Evolutionary conservation across 2,888 invertebrate species (phyloP), one percentile per base, ranked within the genome.

Genomic region (Nomada ruficornis): DNA sequence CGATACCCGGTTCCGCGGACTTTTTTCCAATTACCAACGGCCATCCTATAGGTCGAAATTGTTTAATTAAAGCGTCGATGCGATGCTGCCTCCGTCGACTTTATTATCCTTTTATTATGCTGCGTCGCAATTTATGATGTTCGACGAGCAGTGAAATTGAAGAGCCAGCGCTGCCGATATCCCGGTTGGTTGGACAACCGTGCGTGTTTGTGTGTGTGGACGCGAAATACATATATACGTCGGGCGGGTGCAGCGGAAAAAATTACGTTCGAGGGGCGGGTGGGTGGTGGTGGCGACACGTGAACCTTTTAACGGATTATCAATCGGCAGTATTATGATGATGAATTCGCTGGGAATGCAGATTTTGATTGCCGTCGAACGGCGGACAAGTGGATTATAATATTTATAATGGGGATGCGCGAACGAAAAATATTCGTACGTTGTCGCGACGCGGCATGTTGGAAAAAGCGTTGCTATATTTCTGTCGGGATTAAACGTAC

Each of bases 11-110:
- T 78, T 81, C 76, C 80, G 84, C 79, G 71, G 87, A 87, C 87
- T 87, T 87, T 86, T 87, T 87, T 83, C 84, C 87, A 86, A 87
- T 87, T 86, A 87, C 85, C 63, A 67, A 70, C 64, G 65, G 70
- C 63, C 71, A 69, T 80, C 78, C 74, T 20, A 82, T 75, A 82
- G 78, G 60, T 81, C 80, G 86, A 83, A 84, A 87, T 87, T 87
- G 87, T 87, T 87, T 87, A 84, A 87, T 87, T 87, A 86, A 86
- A 82, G 64, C 80, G 72, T 71, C 84, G 69, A 77, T 72, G 75
- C 75, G 60, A 76, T 75, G 57, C 55, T 65, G 18, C 47, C 64
- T 69, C 23, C 71, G 71, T n/a, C 26, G 69, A 76, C 72, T 82
- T 82, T 79, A 83, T 83, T 79, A 79, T 83, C 78, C 52, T 77